Percentiles rank a stretch among this genome's conserved stretches.
phyloP scores from a whole-genome alignment of 2,113 vertebrate species.

The Acanthisitta chloris region DNA sequence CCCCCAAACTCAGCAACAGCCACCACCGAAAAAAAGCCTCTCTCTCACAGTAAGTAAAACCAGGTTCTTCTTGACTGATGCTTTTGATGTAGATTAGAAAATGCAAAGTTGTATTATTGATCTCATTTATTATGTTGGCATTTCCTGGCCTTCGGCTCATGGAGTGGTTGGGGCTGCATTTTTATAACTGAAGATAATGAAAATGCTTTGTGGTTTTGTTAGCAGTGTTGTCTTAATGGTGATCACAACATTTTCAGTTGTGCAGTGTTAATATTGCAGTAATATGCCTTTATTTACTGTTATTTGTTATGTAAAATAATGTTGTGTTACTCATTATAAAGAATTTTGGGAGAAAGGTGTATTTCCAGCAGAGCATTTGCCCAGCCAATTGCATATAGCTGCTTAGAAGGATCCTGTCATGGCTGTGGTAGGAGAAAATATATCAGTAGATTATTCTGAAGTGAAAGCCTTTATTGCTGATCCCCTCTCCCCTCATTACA shows the following conservation, averaged over 20 bases:
- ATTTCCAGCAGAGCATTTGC: background rate
- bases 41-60: conserved; percentile 86
- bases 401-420: background rate
- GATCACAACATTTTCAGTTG: background rate
- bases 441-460: background rate
- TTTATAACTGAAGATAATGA: background rate
- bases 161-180: background rate
- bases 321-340: background rate
- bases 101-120: background rate
- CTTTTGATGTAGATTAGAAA: background rate
- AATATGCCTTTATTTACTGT: background rate
- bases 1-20: conserved; percentile 81
- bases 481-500: fast-evolving
- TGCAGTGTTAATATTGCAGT: background rate
- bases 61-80: background rate
- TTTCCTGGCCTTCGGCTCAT: background rate
- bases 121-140: background rate
- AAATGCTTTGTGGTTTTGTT: background rate
- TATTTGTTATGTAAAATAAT: background rate
- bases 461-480: background rate
- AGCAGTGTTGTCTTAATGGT: background rate
- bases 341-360: background rate
- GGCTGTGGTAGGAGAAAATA: background rate
- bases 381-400: background rate
- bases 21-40: conserved; percentile 88